phyloP scores from a whole-genome alignment of 2,797 vertebrate species.

The Enteromius radiatus region DNA sequence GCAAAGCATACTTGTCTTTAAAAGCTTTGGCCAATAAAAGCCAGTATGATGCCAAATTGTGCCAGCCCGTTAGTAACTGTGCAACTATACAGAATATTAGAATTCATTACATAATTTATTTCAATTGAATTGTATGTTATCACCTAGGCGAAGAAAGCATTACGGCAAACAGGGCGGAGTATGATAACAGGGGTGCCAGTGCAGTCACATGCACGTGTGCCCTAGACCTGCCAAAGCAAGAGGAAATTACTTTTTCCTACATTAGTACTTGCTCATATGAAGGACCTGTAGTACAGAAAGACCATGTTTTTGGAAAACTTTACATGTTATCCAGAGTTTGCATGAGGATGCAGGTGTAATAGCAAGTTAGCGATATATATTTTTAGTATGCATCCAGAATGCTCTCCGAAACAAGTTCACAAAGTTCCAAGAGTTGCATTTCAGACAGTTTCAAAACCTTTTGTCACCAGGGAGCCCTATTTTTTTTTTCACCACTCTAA shows the following conservation, averaged over 20 bases:
- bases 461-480: not conserved
- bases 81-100: not conserved
- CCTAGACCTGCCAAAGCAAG: slow-evolving; percentile 4
- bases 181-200: slow-evolving; percentile 21
- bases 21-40: not conserved
- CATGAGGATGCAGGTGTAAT: not conserved
- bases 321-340: slow-evolving; percentile 17
- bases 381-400: not conserved
- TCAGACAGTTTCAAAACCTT: not conserved
- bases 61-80: slow-evolving; percentile 9
- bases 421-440: not conserved
- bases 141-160: slow-evolving; percentile 12
- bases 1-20: not conserved
- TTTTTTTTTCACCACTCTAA: not conserved
- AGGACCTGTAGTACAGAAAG: not conserved
- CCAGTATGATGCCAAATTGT: not conserved
- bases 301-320: not conserved
- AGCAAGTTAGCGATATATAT: not conserved
- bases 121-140: not conserved
- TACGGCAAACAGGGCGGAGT: not conserved
- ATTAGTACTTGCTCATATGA: not conserved
- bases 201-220: slow-evolving; percentile 7
- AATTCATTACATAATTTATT: not conserved
- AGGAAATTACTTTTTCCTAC: slow-evolving; percentile 2
- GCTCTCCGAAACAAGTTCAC: not conserved